Evolutionary conservation across 2,113 vertebrate species (phyloP).

Genomic region (Cariama cristata): DNA sequence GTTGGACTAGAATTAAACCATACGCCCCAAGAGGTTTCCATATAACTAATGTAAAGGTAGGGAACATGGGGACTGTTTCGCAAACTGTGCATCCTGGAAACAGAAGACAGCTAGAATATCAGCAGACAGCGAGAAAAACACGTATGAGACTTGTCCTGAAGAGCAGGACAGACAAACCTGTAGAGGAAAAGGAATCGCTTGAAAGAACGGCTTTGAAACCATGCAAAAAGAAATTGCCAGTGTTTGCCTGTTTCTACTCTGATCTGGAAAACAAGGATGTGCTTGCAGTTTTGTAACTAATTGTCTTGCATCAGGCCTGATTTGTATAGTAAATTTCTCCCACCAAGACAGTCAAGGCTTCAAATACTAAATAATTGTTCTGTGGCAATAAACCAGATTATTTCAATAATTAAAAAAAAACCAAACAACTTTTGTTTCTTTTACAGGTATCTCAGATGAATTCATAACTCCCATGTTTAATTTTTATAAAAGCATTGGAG

Average conservation of each 20-base stretch:
- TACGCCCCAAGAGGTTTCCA: neutral
- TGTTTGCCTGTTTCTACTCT: neutral
- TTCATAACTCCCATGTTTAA: slow-evolving; percentile 96
- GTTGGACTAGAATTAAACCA: neutral
- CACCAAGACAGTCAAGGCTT: neutral
- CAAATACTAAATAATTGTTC: neutral
- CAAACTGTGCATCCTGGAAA: neutral
- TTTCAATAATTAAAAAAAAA: neutral
- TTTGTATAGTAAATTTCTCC: neutral
- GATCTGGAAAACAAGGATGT: neutral
- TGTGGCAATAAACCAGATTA: neutral
- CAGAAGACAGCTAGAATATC: neutral
- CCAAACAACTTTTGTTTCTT: neutral
- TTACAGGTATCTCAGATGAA: slow-evolving; percentile 91
- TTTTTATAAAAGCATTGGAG: slow-evolving; percentile 95
- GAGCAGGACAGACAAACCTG: neutral
- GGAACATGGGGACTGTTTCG: neutral
- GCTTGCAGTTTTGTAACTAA: neutral
- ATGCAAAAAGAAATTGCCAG: neutral
- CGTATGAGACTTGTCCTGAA: neutral
- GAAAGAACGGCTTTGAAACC: neutral
- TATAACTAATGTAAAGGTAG: neutral
- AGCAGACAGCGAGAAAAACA: neutral
- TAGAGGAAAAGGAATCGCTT: neutral
- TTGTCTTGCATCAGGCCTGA: neutral